phyloP scores from a whole-genome alignment of 2,888 invertebrate species.

The Melanchra persicariae region DNA sequence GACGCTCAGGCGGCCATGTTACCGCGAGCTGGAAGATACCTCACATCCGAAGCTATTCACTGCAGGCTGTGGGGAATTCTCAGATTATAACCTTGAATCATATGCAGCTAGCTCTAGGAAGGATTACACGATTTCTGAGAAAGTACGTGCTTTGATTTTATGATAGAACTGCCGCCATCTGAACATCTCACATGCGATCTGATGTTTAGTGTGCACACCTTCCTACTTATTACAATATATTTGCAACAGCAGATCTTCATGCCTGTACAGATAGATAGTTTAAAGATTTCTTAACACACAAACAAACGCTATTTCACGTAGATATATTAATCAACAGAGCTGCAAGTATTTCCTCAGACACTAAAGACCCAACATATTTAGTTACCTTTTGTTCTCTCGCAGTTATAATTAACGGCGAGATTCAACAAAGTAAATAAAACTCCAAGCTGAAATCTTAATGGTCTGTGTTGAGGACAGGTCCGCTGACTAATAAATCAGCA shows the following conservation, averaged over 20 bases:
- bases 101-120: constrained; percentile 32
- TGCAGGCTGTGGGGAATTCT: constrained; percentile 35
- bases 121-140: constrained; percentile 29
- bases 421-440: constrained; percentile 59
- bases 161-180: constrained; percentile 21
- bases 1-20: constrained; percentile 61
- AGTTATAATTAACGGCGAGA: constrained; percentile 52
- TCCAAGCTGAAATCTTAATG: constrained; percentile 57
- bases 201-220: constrained; percentile 17
- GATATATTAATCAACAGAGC: constrained; percentile 17
- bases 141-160: constrained; percentile 11
- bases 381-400: constrained; percentile 55
- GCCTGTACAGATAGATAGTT: neutral
- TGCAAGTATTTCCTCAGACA: constrained; percentile 27
- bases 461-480: constrained; percentile 62
- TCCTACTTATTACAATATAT: neutral
- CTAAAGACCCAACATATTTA: constrained; percentile 34
- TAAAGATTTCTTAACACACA: constrained; percentile 10
- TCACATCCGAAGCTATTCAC: constrained; percentile 47
- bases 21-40: constrained; percentile 61
- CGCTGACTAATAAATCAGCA: constrained; percentile 70
- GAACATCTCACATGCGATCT: constrained; percentile 8
- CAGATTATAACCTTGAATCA: constrained; percentile 38
- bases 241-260: constrained; percentile 4
- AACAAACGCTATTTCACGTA: constrained; percentile 2